Conservation (phyloP, 2,797 vertebrate species). For the Valencia hispanica region DNA sequence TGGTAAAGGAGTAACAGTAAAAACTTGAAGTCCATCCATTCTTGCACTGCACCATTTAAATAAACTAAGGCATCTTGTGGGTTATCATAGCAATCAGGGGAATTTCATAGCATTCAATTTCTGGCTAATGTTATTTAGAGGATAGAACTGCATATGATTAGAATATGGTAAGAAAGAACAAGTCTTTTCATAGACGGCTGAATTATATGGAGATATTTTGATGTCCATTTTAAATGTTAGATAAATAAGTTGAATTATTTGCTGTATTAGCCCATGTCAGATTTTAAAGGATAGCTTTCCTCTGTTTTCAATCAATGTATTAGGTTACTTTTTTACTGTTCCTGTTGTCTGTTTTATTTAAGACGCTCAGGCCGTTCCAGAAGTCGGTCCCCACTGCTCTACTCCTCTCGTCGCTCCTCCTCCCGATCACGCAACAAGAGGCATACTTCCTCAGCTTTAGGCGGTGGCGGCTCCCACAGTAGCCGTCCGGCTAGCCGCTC, state of each 20-base stretch:
- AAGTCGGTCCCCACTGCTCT: constrained; percentile 91
- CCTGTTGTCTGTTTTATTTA: neutral
- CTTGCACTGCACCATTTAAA: neutral
- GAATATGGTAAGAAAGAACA: neutral
- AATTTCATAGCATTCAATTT: neutral
- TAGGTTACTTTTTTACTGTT: neutral
- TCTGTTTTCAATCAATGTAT: neutral
- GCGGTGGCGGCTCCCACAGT: constrained; percentile 80
- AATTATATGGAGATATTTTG: neutral
- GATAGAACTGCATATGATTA: neutral
- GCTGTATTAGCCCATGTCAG: neutral
- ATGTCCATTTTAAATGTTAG: neutral
- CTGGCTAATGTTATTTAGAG: neutral
- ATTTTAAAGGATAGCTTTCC: neutral
- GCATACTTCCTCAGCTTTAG: constrained; percentile 79
- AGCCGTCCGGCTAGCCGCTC: constrained; percentile 92
- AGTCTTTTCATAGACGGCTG: neutral
- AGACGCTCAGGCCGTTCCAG: constrained; percentile 94
- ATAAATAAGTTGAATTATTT: neutral
- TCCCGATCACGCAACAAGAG: constrained; percentile 93
- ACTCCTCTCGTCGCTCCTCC: constrained; percentile 81
- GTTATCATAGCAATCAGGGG: neutral
- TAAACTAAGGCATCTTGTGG: neutral
- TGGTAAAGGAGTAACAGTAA: neutral
- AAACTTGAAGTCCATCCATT: neutral